phyloP scores from a whole-genome alignment of 2,888 invertebrate species.

The Plutella xylostella region DNA sequence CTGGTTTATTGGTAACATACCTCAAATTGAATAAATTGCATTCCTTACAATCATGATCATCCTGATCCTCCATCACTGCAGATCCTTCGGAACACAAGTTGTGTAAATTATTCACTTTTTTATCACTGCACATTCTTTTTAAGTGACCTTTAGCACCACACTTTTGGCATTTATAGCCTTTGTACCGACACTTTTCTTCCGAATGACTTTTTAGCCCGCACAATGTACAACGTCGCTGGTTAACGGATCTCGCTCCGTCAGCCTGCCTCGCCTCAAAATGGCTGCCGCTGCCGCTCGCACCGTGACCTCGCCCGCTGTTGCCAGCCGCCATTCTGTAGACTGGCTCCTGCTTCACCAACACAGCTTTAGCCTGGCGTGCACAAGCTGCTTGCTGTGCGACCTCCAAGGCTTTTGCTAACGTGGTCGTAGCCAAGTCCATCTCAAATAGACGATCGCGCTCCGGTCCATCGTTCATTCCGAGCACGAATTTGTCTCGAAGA shows the following conservation, averaged over 20 bases:
- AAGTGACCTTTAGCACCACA: background rate
- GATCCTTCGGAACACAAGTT: background rate
- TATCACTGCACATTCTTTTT: background rate
- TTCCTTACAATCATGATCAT: background rate
- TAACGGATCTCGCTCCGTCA: too few relatives aligned
- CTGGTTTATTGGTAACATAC: background rate
- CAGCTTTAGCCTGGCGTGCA: background rate
- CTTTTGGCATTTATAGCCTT: background rate
- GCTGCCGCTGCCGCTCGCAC: too few relatives aligned
- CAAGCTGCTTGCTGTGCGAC: slow-evolving; percentile 1
- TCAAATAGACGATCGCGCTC: slow-evolving; percentile 4
- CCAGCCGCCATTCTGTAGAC: background rate
- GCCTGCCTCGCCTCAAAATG: too few relatives aligned
- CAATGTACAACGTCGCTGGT: background rate
- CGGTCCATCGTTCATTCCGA: slow-evolving; percentile 3
- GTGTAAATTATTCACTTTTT: background rate
- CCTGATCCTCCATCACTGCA: background rate
- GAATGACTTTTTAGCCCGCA: background rate
- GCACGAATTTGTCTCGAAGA: slow-evolving; percentile 10
- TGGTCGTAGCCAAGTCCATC: background rate
- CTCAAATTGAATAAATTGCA: slow-evolving; percentile 2
- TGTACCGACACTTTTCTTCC: background rate
- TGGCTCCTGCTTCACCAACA: background rate
- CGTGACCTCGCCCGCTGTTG: background rate
- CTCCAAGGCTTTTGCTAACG: background rate